Conservation (phyloP, 2,113 vertebrate genomes). For the Ctenodactylus gundi region DNA sequence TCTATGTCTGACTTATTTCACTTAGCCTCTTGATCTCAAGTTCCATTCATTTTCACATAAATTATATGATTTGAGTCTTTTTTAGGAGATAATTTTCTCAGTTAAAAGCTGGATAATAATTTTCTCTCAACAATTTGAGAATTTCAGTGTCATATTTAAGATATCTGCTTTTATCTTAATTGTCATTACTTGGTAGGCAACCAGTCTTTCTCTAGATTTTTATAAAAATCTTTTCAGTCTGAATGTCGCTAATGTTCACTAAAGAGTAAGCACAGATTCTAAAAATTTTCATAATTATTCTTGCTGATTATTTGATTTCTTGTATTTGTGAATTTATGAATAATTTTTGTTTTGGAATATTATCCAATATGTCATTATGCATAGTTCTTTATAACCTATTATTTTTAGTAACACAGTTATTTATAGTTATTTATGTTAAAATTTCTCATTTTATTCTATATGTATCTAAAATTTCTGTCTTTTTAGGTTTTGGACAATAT, state of each 20-base stretch:
- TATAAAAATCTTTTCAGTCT: neutral
- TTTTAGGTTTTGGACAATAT: neutral
- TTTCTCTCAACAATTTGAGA: neutral
- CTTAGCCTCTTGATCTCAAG: too few relatives aligned
- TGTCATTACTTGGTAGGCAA: neutral
- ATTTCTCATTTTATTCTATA: neutral
- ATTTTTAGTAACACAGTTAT: too few relatives aligned
- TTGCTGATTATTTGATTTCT: neutral
- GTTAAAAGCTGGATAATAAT: neutral
- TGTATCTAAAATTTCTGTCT: neutral
- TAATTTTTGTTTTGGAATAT: neutral
- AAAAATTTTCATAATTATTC: neutral
- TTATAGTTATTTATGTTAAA: conserved; percentile 19
- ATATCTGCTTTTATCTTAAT: neutral
- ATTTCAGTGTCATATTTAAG: neutral
- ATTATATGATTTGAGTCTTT: neutral
- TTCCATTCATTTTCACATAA: too few relatives aligned
- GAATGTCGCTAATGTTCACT: neutral
- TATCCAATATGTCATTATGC: neutral
- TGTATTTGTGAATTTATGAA: neutral
- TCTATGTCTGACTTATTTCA: too few relatives aligned
- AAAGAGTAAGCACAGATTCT: neutral
- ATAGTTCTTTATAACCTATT: neutral
- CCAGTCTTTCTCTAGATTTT: neutral
- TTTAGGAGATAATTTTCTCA: neutral